Evolutionary conservation across 2,888 invertebrate species (phyloP), one percentile per base, ranked within the genome.

Genomic region (Pyrrhosoma nymphula): DNA sequence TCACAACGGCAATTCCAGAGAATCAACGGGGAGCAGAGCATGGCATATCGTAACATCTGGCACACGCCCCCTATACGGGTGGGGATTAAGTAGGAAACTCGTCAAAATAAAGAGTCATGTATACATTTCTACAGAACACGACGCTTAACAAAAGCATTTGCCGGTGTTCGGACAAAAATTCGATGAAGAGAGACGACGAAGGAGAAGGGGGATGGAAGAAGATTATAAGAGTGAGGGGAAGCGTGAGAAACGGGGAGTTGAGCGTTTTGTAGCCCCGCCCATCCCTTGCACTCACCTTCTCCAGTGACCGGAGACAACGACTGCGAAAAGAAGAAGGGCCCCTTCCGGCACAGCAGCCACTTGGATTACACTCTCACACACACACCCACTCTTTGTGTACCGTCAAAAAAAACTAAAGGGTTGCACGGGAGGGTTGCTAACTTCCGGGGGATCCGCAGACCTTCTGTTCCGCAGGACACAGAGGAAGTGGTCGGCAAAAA

Each of bases 391-490:
- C 69, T n/a, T n/a, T 10, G 69, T 26, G 82, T 35, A 82, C 82
- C 82, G 82, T 35, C 82, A 35, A 82, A 82, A 75, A 82, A 82
- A 82, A 26, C 47, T 60, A 47, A 20, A 26, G 69, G 69, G 69
- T 69, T 47, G 47, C 14, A 47, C 16, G 75, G 30, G 35, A 8
- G 30, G 82, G 82, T 18, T 23, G 16, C 26, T 16, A n/a, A 82
- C 82, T 82, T 82, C 82, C 82, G 69, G 82, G 75, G 30, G 82
- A 82, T 82, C 12, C 82, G 82, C 82, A n/a, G 6, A 82, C 82
- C 82, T 82, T 82, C 82, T 82, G 82, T 82, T 82, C 82, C 35
- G 82, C 35, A 82, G 82, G 4, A 35, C 82, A 82, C 82, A 10
- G 82, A 82, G 82, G 82, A 82, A 26, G 82, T 82, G 82, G 82